Conservation (phyloP, 2,888 invertebrate genomes). For the Agrochola litura region DNA sequence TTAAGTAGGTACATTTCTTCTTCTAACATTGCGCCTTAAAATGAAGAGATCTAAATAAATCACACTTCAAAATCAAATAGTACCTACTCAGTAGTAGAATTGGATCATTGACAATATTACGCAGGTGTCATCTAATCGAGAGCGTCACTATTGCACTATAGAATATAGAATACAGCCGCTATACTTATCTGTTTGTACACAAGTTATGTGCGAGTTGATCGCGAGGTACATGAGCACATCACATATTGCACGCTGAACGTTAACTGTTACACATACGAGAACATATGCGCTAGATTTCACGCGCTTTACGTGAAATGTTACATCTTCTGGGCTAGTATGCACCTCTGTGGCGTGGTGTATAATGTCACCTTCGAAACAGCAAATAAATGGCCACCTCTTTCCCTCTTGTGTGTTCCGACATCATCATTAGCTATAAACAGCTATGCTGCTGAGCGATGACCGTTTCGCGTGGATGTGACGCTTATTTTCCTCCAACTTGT, state of each 20-base stretch:
- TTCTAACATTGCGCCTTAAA: background rate
- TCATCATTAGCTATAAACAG: background rate
- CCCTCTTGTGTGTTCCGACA: background rate
- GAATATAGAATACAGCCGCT: background rate
- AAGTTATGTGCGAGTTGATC: constrained; percentile 20
- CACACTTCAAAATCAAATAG: constrained; percentile 12
- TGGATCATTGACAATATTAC: constrained; percentile 16
- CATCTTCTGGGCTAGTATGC: background rate
- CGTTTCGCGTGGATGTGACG: too few species aligned
- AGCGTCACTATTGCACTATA: background rate
- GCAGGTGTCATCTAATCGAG: background rate
- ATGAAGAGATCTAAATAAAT: background rate
- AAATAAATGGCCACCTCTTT: background rate
- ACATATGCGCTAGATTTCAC: constrained; percentile 11
- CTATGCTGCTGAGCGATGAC: background rate
- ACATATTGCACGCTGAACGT: constrained; percentile 6
- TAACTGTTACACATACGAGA: constrained; percentile 25
- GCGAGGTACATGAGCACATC: constrained; percentile 21
- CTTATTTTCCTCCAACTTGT: too few species aligned
- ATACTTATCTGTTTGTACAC: constrained; percentile 22
- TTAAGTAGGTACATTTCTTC: background rate
- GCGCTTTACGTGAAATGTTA: background rate
- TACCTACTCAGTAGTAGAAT: background rate
- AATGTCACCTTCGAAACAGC: background rate
- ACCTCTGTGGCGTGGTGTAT: background rate